Conservation (phyloP, 2,888 invertebrate species). For the Pollenia angustigena region DNA sequence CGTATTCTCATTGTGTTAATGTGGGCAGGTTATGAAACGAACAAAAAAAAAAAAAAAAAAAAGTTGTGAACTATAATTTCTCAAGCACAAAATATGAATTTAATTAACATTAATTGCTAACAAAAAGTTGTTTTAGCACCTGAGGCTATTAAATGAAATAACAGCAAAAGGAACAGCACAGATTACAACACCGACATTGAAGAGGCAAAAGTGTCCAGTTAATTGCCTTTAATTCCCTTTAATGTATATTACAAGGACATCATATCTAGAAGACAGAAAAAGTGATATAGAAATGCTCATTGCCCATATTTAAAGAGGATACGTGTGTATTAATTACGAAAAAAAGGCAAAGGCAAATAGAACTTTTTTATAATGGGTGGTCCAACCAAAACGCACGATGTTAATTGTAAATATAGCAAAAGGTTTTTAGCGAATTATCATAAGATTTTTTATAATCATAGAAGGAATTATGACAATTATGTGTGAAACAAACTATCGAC, state of each 20-base stretch:
- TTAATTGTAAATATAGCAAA: too few species aligned
- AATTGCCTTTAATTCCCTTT: constrained; percentile 75
- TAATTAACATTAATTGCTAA: constrained; percentile 81
- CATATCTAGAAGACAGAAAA: neutral
- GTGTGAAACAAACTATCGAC: too few species aligned
- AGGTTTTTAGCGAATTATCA: too few species aligned
- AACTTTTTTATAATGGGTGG: neutral
- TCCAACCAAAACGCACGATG: too few species aligned
- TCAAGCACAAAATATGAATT: constrained; percentile 78
- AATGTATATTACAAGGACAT: neutral
- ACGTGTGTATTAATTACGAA: neutral
- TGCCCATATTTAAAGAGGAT: neutral
- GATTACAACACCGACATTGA: constrained; percentile 39
- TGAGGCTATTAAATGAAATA: constrained; percentile 73
- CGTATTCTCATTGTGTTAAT: neutral
- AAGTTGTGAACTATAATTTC: constrained; percentile 20
- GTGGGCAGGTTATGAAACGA: neutral
- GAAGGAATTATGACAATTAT: too few species aligned
- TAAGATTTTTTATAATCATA: too few species aligned
- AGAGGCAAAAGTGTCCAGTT: constrained; percentile 76
- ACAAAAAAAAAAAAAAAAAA: constrained; percentile 4
- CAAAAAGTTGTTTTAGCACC: constrained; percentile 77
- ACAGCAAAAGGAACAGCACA: constrained; percentile 39
- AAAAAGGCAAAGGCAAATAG: neutral
- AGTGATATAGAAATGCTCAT: neutral